These are phyloP conservation scores for Hirtodrosophila cameraria DNA, from an alignment of 2,888 invertebrate species.

Conservation along the genomic window DNA sequence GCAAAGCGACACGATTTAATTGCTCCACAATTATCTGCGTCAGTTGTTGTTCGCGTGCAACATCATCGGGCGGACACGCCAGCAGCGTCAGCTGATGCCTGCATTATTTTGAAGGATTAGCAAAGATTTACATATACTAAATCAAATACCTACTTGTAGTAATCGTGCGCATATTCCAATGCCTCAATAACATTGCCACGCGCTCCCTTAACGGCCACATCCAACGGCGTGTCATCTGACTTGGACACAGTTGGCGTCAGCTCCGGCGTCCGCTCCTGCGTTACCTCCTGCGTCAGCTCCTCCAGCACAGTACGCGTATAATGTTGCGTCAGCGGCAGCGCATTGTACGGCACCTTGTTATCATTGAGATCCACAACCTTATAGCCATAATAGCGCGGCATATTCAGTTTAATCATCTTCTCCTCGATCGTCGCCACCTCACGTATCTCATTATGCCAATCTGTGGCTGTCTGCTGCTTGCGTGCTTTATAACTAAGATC, in stretches of 20 bases:
- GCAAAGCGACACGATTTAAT: slow-evolving; percentile 88
- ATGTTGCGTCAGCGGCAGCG: slow-evolving; percentile 89
- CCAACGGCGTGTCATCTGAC: too few species aligned
- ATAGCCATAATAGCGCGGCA: slow-evolving; percentile 93
- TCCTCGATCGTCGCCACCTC: slow-evolving; percentile 91
- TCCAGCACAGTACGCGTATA: slow-evolving; percentile 91
- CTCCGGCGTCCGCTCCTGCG: neutral
- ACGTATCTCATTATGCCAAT: slow-evolving; percentile 87
- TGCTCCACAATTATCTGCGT: slow-evolving; percentile 86
- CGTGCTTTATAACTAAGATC: slow-evolving; percentile 86
- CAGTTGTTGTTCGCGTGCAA: slow-evolving; percentile 63
- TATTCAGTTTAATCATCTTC: slow-evolving; percentile 92
- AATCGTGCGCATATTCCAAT: slow-evolving; percentile 73
- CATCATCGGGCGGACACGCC: slow-evolving; percentile 25
- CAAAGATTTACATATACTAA: neutral
- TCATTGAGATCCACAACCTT: slow-evolving; percentile 87
- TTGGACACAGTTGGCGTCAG: slow-evolving; percentile 10
- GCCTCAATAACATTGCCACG: slow-evolving; percentile 78
- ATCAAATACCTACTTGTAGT: slow-evolving; percentile 65
- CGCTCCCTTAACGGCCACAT: slow-evolving; percentile 52
- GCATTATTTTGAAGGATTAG: neutral
- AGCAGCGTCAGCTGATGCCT: slow-evolving; percentile 39
- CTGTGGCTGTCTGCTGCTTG: slow-evolving; percentile 84
- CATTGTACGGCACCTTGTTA: slow-evolving; percentile 87
- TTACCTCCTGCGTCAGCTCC: slow-evolving; percentile 71